These are phyloP conservation scores for Passer montanus DNA, from an alignment of 2,113 vertebrate genomes.

Conservation along the genomic window DNA sequence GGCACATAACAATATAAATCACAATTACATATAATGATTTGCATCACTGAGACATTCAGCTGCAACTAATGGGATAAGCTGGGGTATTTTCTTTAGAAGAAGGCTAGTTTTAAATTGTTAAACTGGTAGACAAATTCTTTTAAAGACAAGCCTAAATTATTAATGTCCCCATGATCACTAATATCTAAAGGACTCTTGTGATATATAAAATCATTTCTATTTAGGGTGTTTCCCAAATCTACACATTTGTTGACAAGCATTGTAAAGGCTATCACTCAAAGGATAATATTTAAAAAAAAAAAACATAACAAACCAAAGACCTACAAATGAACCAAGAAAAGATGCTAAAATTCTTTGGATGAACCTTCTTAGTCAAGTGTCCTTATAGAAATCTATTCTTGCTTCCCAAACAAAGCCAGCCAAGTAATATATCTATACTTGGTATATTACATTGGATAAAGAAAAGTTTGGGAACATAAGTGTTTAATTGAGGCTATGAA, in stretches of 20 bases:
- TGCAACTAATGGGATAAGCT: not conserved
- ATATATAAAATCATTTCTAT: not conserved
- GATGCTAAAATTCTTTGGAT: not conserved
- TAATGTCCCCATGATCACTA: not conserved
- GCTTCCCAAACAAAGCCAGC: not conserved
- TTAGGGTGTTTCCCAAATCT: not conserved
- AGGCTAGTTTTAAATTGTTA: not conserved
- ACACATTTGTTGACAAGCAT: not conserved
- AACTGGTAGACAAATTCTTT: not conserved
- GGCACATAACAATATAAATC: not conserved
- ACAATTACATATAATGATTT: not conserved
- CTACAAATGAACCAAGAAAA: not conserved
- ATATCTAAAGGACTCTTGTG: not conserved
- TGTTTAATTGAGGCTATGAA: not conserved
- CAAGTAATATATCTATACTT: not conserved
- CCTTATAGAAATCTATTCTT: not conserved
- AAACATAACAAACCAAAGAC: rapidly evolving
- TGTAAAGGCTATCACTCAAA: not conserved
- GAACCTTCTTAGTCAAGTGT: not conserved
- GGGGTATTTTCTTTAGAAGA: not conserved
- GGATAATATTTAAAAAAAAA: not conserved
- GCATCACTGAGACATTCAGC: not conserved
- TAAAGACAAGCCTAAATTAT: not conserved
- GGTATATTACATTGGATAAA: not conserved
- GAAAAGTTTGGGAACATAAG: not conserved